phyloP scores from a whole-genome alignment of 2,113 vertebrate genomes.

The Heptranchias perlo region DNA sequence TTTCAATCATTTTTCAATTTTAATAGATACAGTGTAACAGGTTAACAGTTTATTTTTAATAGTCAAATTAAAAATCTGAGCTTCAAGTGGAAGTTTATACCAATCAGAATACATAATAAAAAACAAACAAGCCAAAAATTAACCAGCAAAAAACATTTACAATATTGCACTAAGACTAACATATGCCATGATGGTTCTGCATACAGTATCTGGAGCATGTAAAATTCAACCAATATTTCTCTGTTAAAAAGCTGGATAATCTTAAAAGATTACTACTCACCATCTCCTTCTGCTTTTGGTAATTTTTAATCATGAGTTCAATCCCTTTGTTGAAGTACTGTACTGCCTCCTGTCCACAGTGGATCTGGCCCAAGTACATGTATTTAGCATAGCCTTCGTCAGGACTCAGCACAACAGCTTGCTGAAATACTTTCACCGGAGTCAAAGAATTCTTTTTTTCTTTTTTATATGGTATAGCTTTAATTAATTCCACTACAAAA shows the following conservation, averaged over 20 bases:
- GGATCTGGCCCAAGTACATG: slow-evolving; percentile 71
- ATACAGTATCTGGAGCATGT: neutral
- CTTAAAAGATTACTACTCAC: slow-evolving; percentile 47
- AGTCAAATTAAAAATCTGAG: too few species aligned
- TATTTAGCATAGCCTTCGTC: slow-evolving; percentile 67
- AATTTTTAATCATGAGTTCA: slow-evolving; percentile 54
- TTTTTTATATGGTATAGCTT: neutral
- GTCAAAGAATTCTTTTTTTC: slow-evolving; percentile 55
- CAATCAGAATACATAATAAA: neutral
- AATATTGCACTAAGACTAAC: neutral
- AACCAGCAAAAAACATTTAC: neutral
- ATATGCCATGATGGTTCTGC: neutral
- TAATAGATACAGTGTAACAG: neutral
- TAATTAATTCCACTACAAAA: neutral
- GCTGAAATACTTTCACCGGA: slow-evolving; percentile 52
- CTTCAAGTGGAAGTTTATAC: too few species aligned
- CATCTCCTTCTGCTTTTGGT: slow-evolving; percentile 53
- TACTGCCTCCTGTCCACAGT: slow-evolving; percentile 60
- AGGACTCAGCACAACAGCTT: slow-evolving; percentile 62
- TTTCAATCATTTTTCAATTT: neutral
- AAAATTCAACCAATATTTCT: neutral
- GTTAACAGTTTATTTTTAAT: neutral
- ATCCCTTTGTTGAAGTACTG: slow-evolving; percentile 64
- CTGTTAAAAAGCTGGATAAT: neutral
- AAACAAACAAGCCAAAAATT: neutral